Base-by-base conservation (phyloP, 1,140 invertebrate genomes). In the Drosophila bocqueti region DNA sequence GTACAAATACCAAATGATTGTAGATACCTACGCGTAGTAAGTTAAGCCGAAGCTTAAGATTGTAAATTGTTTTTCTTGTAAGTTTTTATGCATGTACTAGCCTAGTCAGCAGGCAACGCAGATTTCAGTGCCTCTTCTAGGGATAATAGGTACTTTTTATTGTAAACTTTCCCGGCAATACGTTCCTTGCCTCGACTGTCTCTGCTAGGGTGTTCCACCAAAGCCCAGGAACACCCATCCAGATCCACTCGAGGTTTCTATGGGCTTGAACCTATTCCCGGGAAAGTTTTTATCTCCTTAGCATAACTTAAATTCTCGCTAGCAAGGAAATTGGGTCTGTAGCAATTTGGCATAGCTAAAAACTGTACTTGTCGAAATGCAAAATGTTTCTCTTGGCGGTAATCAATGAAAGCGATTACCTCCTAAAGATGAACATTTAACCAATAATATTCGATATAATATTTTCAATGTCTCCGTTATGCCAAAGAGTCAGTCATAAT, bases 361-460 rank as follows among this genome's bases (percentile, higher is more conserved):
- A 85, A 85, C 85, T 90, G 85, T 74, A 77, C 52, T 80, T 55
- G 68, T 79, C 76, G 34, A 91, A 91, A 73, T 91, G 87, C 11
- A 91, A 91, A 91, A 91, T 87, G 87, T 84, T 79, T 86, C 87
- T 91, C 87, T 82, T 85, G 71, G 54, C 10, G 46, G 55, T 73
- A 73, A 73, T 52, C 76, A 52, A 16, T 45, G 57, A 54, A 65
- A 64, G 21, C 5, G 38, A 90, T 90, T 90, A 90, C 81, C 34
- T 58, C 55, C 26, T 26, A 9, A 52, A 80, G 85, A 90, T 82
- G 85, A 85, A 82, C 81, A 65, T 90, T 90, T 85, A 61, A 79
- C 54, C 57, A 85, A 85, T 73, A 89, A 89, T 89, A 76, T 47
- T 89, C 66, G 52, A 69, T 68, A 58, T 72, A 74, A 76, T 89